Conservation (phyloP, 2,113 vertebrate genomes). For the Melanerpes formicivorus region DNA sequence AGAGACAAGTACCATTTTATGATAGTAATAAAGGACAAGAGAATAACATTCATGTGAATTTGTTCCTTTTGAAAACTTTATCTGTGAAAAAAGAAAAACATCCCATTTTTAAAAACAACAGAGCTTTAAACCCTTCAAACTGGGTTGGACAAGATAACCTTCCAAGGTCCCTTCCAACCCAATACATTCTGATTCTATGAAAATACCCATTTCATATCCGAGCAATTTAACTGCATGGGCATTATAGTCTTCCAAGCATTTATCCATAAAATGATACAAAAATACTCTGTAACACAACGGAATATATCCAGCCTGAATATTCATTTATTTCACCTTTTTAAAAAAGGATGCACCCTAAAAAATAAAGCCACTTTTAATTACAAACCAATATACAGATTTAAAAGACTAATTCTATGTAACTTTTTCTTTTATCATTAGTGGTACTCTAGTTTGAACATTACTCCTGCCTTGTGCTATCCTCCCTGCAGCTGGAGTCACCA, state of each 20-base stretch:
- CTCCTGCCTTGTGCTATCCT: not conserved
- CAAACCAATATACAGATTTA: not conserved
- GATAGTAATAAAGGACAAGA: not conserved
- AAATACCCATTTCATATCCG: not conserved
- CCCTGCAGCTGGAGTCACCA: not conserved
- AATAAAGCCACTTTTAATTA: not conserved
- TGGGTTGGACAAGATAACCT: no score
- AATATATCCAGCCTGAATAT: not conserved
- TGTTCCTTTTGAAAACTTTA: not conserved
- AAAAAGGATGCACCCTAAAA: not conserved
- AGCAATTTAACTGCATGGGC: not conserved
- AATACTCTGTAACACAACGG: not conserved
- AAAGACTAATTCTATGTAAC: not conserved
- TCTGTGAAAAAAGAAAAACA: not conserved
- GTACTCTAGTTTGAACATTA: not conserved
- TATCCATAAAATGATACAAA: not conserved
- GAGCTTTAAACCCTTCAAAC: not conserved
- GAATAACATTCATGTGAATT: not conserved
- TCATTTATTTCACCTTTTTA: not conserved
- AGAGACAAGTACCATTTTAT: not conserved
- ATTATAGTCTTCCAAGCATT: not conserved
- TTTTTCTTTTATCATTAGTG: not conserved
- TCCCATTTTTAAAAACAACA: not conserved
- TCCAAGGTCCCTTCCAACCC: no score
- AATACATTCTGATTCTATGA: not conserved